Conservation (phyloP, 2,797 vertebrate genomes). For the Cyclopterus lumpus region DNA sequence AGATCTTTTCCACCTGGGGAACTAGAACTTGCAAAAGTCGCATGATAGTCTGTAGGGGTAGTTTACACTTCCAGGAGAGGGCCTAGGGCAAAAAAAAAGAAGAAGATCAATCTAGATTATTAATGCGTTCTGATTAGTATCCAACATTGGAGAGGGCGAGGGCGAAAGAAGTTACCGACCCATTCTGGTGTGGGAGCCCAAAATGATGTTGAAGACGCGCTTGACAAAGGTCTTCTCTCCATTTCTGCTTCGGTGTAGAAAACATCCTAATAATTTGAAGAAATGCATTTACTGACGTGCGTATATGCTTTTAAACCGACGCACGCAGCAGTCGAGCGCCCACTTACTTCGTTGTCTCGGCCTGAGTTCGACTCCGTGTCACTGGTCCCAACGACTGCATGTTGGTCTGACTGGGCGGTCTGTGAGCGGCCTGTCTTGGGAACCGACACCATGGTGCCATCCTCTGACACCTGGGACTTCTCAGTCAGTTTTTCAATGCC, state of each 20-base stretch:
- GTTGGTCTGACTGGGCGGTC: constrained; percentile 74
- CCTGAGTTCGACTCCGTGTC: constrained; percentile 85
- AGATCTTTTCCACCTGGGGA: constrained; percentile 99
- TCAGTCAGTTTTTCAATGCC: constrained; percentile 97
- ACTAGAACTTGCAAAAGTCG: constrained; percentile 95
- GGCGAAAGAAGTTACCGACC: constrained; percentile 80
- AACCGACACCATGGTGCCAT: constrained; percentile 93
- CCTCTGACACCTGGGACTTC: constrained; percentile 97
- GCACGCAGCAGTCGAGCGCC: neutral
- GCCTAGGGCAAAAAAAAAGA: constrained; percentile 81
- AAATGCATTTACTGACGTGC: constrained; percentile 1
- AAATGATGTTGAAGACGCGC: constrained; percentile 83
- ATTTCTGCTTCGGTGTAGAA: constrained; percentile 86
- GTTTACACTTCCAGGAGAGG: constrained; percentile 95
- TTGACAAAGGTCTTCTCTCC: constrained; percentile 89
- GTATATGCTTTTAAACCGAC: neutral
- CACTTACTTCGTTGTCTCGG: constrained; percentile 83
- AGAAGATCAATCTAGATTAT: neutral
- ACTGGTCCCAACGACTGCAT: constrained; percentile 72
- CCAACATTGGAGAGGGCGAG: neutral
- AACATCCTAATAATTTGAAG: constrained; percentile 82
- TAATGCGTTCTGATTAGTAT: neutral
- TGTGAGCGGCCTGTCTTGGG: constrained; percentile 80
- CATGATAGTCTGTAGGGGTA: constrained; percentile 99
- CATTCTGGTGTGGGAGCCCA: constrained; percentile 94